phyloP scores from a whole-genome alignment of 2,888 invertebrate genomes.

The Apoderus coryli region DNA sequence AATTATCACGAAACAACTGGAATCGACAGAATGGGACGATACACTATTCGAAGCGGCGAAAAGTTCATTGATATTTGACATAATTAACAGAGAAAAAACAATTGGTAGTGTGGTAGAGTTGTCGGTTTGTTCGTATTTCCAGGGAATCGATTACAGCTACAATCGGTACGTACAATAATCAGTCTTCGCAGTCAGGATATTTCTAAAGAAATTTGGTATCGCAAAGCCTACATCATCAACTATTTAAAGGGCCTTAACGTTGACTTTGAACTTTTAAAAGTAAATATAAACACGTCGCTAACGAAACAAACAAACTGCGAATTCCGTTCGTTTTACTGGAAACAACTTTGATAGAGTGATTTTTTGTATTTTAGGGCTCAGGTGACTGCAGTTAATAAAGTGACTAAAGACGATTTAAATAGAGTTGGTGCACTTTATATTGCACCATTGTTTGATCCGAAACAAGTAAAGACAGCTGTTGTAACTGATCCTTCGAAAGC shows the following conservation, averaged over 20 bases:
- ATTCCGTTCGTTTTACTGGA: too few species aligned
- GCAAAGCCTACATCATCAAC: too few species aligned
- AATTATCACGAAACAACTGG: constrained; percentile 53
- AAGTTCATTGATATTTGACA: constrained; percentile 75
- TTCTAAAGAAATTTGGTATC: too few species aligned
- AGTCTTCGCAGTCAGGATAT: too few species aligned
- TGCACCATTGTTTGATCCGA: constrained; percentile 47
- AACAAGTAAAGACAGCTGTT: constrained; percentile 47
- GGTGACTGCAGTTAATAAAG: constrained; percentile 48
- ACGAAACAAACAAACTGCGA: too few species aligned
- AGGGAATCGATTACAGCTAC: constrained; percentile 48
- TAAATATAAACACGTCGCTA: too few species aligned
- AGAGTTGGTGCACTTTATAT: constrained; percentile 60
- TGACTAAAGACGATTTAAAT: constrained; percentile 46
- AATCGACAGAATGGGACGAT: constrained; percentile 50
- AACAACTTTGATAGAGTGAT: too few species aligned
- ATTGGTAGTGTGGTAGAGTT: constrained; percentile 57
- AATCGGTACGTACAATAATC: constrained; percentile 54
- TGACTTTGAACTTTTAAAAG: too few species aligned
- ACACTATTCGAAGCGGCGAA: constrained; percentile 69
- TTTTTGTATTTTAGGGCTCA: constrained; percentile 47
- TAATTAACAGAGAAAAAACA: constrained; percentile 68
- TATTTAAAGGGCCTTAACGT: too few species aligned
- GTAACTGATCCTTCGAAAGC: constrained; percentile 69
- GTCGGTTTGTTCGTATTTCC: constrained; percentile 59